phyloP scores from a whole-genome alignment of 2,888 invertebrate genomes.

The Helicoverpa assulta region DNA sequence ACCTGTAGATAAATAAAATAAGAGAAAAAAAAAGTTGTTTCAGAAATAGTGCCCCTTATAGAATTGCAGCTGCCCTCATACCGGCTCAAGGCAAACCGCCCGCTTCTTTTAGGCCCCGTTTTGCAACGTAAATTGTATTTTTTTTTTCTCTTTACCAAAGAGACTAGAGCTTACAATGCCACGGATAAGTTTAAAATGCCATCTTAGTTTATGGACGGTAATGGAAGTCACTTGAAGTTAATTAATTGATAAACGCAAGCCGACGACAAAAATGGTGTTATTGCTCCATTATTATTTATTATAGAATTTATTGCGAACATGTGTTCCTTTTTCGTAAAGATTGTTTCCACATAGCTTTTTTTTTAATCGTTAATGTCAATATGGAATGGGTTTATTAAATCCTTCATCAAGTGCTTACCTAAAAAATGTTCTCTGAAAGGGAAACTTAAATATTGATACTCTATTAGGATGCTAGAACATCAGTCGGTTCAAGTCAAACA shows the following conservation, averaged over 20 bases:
- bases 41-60: slow-evolving; percentile 82
- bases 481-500: slow-evolving; percentile 13
- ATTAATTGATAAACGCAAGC: slow-evolving; percentile 56
- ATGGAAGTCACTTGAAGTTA: slow-evolving; percentile 59
- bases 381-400: neutral
- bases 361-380: neutral
- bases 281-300: slow-evolving; percentile 35
- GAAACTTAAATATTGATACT: slow-evolving; percentile 9
- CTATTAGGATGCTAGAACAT: slow-evolving; percentile 9
- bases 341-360: neutral
- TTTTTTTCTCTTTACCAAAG: slow-evolving; percentile 69
- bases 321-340: slow-evolving; percentile 14
- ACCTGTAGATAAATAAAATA: slow-evolving; percentile 79
- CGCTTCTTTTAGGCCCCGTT: slow-evolving; percentile 75
- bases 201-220: slow-evolving; percentile 65
- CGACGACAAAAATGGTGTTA: slow-evolving; percentile 24
- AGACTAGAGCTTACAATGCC: slow-evolving; percentile 68
- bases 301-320: slow-evolving; percentile 14
- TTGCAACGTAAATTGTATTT: slow-evolving; percentile 78
- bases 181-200: slow-evolving; percentile 64
- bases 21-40: slow-evolving; percentile 80
- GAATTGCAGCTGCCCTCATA: slow-evolving; percentile 79
- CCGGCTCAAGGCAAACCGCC: slow-evolving; percentile 85
- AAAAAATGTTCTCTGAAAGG: no score
- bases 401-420: neutral